phyloP scores from a whole-genome alignment of 2,888 invertebrate species.

The Caenorhabditis macrosperma region DNA sequence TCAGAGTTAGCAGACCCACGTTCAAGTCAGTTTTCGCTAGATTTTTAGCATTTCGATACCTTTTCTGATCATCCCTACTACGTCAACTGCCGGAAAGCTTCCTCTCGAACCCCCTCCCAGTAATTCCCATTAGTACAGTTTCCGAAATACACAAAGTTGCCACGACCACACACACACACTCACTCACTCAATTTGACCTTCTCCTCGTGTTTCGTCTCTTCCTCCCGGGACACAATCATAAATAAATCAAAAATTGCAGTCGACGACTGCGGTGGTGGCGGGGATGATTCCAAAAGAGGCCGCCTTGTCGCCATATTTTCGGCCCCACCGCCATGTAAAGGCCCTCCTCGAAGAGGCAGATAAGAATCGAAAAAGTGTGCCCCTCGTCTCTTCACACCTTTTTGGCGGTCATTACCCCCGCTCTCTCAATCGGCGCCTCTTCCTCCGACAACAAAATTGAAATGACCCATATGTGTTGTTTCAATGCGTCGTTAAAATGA shows the following conservation, averaged over 20 bases:
- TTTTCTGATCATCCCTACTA: too few relatives aligned
- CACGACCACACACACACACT: neutral
- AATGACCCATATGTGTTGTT: slow-evolving; percentile 18
- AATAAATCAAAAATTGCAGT: slow-evolving; percentile 53
- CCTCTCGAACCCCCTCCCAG: too few relatives aligned
- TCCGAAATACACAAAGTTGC: neutral
- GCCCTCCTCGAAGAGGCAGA: slow-evolving; percentile 2
- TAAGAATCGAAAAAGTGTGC: slow-evolving; percentile 55
- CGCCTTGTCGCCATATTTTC: slow-evolving; percentile 42
- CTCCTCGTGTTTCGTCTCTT: neutral
- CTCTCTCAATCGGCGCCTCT: neutral
- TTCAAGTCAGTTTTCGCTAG: too few relatives aligned
- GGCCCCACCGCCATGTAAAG: neutral
- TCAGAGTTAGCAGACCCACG: too few relatives aligned
- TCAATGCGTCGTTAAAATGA: slow-evolving; percentile 6
- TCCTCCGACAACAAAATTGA: slow-evolving; percentile 2
- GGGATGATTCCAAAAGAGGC: slow-evolving; percentile 23
- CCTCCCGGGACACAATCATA: slow-evolving; percentile 18
- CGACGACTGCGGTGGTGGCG: neutral
- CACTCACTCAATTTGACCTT: neutral
- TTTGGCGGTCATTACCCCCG: slow-evolving; percentile 41
- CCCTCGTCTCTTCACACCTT: slow-evolving; percentile 38
- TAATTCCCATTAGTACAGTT: neutral
- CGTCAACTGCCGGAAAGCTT: too few relatives aligned
- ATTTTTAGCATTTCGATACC: too few relatives aligned